Evolutionary conservation across 2,888 invertebrate species (phyloP), one percentile per base, ranked within the genome.

Genomic region (Nymphalis c-album): DNA sequence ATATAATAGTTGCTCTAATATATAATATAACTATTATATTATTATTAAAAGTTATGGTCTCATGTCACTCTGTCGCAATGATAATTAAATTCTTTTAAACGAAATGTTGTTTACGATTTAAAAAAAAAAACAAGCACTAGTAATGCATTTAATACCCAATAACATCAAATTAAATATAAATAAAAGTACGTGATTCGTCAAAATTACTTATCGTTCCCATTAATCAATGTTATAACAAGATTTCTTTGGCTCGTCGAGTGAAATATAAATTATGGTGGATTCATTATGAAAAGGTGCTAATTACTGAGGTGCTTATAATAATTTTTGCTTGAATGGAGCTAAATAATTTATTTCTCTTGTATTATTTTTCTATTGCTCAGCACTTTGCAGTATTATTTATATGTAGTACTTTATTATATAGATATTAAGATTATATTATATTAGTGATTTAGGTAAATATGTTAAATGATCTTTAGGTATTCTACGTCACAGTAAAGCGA

Each of bases 211-310:
- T 22, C 46, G 47, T 60, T 45, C 17, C 22, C 47, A 17, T 60
- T 45, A 47, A 60, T 60, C 47, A 47, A 60, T 47, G n/a, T 26
- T 26, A 60, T 22, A 47, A 60, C 20, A 35, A 58, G 64, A 59
- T 64, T 64, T 16, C 51, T 51, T 40, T 26, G n/a, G 59, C 59
- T 51, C 51, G 16, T 31, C 20, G 51, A 18, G 50, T 45, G 59
- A 64, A 64, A 59, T 59, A 64, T 64, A 60, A 64, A 45, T 59
- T 51, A 64, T 46, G 64, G 51, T 51, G 59, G 57, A 60, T 59
- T 57, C 20, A 57, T 40, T 20, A 18, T 40, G 40, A 57, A 57
- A 57, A 57, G 57, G 57, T 59, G 40, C 13, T 50, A 58, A 64
- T 47, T 50, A 58, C 26, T 40, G 48, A 35, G 40, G 48, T 8